These are phyloP conservation scores for Pseudococcus jackbeardsleyi DNA, from an alignment of 2,888 invertebrate species.

Conservation along the genomic window DNA sequence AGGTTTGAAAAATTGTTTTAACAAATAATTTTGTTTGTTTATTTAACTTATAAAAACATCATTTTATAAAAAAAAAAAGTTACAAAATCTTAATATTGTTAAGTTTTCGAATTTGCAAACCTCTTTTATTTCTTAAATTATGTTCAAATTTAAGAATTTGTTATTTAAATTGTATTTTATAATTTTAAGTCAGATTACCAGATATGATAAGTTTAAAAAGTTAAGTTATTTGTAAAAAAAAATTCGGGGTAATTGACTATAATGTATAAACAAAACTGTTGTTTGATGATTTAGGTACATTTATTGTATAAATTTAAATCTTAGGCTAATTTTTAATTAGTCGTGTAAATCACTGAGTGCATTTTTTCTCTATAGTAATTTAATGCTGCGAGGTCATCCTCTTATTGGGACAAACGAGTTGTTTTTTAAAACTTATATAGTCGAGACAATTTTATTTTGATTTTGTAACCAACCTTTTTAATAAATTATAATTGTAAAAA, in stretches of 20 bases:
- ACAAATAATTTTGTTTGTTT: slow-evolving; percentile 61
- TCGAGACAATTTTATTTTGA: slow-evolving; percentile 43
- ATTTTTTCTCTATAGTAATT: slow-evolving; percentile 28
- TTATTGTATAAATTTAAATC: slow-evolving; percentile 21
- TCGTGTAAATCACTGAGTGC: slow-evolving; percentile 54
- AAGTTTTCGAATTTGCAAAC: slow-evolving; percentile 43
- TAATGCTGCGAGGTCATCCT: background rate
- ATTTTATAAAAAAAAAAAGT: slow-evolving; percentile 52
- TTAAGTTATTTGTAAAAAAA: slow-evolving; percentile 61
- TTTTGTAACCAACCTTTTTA: slow-evolving; percentile 45
- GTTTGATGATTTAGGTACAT: slow-evolving; percentile 29
- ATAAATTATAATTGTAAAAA: slow-evolving; percentile 35
- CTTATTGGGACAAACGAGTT: background rate
- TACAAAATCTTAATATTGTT: slow-evolving; percentile 59
- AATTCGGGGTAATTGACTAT: slow-evolving; percentile 49
- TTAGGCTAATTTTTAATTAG: slow-evolving; percentile 31
- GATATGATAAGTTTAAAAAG: slow-evolving; percentile 54
- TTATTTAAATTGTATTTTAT: slow-evolving; percentile 61
- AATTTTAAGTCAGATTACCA: slow-evolving; percentile 64
- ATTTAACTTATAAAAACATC: slow-evolving; percentile 11
- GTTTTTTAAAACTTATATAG: slow-evolving; percentile 31
- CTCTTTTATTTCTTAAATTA: slow-evolving; percentile 37
- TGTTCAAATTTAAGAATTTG: slow-evolving; percentile 59
- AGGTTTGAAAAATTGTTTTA: slow-evolving; percentile 54
- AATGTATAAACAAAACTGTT: slow-evolving; percentile 11